Conservation (phyloP, 2,113 vertebrate genomes). For the Ammodytes dubius region DNA sequence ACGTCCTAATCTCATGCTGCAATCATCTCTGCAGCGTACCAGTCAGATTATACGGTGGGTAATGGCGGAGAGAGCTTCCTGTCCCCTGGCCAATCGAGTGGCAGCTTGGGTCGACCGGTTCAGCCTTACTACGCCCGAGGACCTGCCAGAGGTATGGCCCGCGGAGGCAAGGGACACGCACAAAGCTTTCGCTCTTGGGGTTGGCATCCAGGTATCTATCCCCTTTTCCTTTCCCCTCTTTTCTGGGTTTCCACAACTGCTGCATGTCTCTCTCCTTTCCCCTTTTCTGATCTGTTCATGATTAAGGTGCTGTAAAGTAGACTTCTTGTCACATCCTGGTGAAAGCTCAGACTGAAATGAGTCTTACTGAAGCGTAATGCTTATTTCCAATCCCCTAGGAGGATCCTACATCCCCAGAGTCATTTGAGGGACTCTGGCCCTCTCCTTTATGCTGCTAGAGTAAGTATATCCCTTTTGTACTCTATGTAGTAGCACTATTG, state of each 20-base stretch:
- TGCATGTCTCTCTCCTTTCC: background rate
- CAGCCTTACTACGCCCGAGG: conserved; percentile 88
- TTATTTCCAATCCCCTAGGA: conserved; percentile 82
- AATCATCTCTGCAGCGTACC: conserved; percentile 78
- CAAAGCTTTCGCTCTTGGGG: conserved; percentile 86
- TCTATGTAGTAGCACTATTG: background rate
- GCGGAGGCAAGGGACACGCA: conserved; percentile 85
- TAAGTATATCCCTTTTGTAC: conserved; percentile 67
- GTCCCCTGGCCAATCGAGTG: conserved; percentile 83
- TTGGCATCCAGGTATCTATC: conserved; percentile 88
- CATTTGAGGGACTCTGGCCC: conserved; percentile 88
- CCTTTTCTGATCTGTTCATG: background rate
- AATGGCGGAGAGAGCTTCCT: conserved; percentile 87
- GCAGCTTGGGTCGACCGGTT: conserved; percentile 81
- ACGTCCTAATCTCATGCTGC: background rate
- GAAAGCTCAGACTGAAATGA: background rate
- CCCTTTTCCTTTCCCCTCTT: background rate
- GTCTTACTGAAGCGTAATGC: conserved; percentile 68
- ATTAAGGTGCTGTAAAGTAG: background rate
- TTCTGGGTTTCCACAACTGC: background rate
- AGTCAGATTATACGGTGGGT: conserved; percentile 85
- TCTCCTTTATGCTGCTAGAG: conserved; percentile 86
- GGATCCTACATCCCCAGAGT: conserved; percentile 84
- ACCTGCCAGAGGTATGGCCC: conserved; percentile 88
- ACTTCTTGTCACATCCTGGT: background rate